Evolutionary conservation across 2,113 vertebrate species (phyloP), one percentile per base, ranked within the genome.

Genomic region (Ranitomeya variabilis): DNA sequence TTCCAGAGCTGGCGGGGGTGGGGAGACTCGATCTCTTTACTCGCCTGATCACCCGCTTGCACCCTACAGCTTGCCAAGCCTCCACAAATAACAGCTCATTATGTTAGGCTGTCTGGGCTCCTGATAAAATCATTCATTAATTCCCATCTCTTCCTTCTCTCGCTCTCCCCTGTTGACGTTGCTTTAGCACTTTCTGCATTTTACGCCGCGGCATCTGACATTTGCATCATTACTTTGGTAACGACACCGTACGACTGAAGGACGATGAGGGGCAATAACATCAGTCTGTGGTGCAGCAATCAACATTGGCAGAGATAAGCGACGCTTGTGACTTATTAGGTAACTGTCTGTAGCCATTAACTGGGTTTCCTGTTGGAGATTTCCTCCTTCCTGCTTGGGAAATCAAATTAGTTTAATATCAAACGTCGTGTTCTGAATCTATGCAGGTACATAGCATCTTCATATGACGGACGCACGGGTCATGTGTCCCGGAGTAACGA

Each of bases 61-160:
- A 54, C 86, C 87, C 87, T 51, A 26, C 54, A 5, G 79, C 55
- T 62, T 52, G 55, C 87, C 79, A 73, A 71, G 69, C 84, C 1
- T 81, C 78, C 86, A 87, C 78, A 81, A 81, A 81, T 87, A 87
- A 73, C 64, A 60, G 64, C 78, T 87, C 81, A 87, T 87, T 81
- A 81, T 81, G 62, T 81, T 51, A 45, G 51, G 71, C 86, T 81
- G 78, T 80, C 86, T 81, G 64, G 86, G 78, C 86, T 87, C 55
- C 78, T 60, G 79, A 88, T 88, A 82, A 88, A 59, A 88, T 88
- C 86, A 88, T 13, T 88, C 86, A 88, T 88, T 88, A 88, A 88
- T 82, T 88, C 66, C 26, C 16, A 88, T 73, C 67, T 83, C 80
- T 82, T 37, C 86, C 69, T 31, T 37, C 67, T 73, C 79, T 37